Conservation (phyloP, 2,888 invertebrate genomes). For the Glaucopsyche alexis region DNA sequence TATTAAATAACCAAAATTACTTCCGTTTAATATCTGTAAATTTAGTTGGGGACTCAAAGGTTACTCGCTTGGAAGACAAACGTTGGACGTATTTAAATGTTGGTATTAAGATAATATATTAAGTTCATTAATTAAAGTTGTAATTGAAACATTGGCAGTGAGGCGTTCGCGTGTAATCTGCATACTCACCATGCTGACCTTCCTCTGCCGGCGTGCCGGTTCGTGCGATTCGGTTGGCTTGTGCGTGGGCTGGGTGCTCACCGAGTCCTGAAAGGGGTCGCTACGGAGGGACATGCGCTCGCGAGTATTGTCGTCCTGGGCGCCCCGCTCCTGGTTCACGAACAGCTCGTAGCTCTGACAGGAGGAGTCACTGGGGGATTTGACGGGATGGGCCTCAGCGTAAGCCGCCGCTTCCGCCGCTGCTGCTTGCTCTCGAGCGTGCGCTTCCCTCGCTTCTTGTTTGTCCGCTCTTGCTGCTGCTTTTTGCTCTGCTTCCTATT, state of each 20-base stretch:
- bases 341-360: conserved; percentile 96
- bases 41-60: background rate
- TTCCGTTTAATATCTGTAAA: background rate
- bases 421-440: conserved; percentile 82
- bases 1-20: background rate
- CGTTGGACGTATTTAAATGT: background rate
- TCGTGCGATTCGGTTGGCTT: conserved; percentile 80
- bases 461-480: conserved; percentile 85
- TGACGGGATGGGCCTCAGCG: conserved; percentile 84
- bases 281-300: conserved; percentile 95
- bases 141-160: conserved; percentile 63
- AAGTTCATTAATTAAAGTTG: background rate
- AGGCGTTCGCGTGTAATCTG: conserved; percentile 48
- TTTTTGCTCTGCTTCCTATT: conserved; percentile 91
- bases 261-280: conserved; percentile 91
- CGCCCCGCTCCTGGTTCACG: conserved; percentile 92
- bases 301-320: conserved; percentile 93
- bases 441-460: conserved; percentile 79
- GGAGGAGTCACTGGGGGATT: conserved; percentile 95
- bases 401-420: conserved; percentile 83
- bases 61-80: background rate
- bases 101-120: background rate
- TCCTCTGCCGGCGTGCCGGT: conserved; percentile 82
- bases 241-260: conserved; percentile 88
- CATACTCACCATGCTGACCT: conserved; percentile 95